Base-by-base conservation (phyloP, 2,888 invertebrate species). In the Palloptera scutellata region DNA sequence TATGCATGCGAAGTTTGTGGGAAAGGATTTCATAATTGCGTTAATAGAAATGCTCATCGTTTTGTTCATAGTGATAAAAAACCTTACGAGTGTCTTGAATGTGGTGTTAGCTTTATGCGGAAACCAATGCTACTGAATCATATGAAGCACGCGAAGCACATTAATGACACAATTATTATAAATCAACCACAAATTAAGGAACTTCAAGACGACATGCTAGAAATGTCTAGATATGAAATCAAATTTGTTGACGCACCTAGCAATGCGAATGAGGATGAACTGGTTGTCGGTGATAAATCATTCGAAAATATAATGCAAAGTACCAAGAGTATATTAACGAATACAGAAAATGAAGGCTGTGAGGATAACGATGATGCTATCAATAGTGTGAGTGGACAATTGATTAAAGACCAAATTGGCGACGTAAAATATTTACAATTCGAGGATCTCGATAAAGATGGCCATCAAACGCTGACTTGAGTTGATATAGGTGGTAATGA, bases 1-100 rank as follows among this genome's bases (percentile, higher is more conserved):
- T 94, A 88, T 74, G 84, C 87, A 0, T 94, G 94, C 72, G 91
- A 91, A 86, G 91, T 94, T 15, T 95, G 95, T 83, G 93, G 92
- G 62, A 94, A 94, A 81, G 88, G 91, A 61, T 95, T 95, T 86
- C 93, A 91, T 80, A 92, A 93, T 11, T 88, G 93, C 68, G 94
- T 94, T 85, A 95, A 94, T 79, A 87, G 94, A 68, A 94, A 94
- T 86, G 92, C 92, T 11, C 94, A 94, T 81, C 88, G 93, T 42
- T 94, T 93, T 83, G 91, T 93, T 58, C 95, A 95, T 84, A 92
- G 92, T 77, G 92, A 93, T 81, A 92, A 93, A 81, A 95, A 94
- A 77, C 94, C 94, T 0, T 95, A 93, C 83, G 93, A 93, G 83
- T 95, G 94, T 79, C 85, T 91, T 69, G 89, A 91, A 8, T 95